Evolutionary conservation across 2,888 invertebrate species (phyloP).

Genomic region (Xanthorhoe spadicearia): DNA sequence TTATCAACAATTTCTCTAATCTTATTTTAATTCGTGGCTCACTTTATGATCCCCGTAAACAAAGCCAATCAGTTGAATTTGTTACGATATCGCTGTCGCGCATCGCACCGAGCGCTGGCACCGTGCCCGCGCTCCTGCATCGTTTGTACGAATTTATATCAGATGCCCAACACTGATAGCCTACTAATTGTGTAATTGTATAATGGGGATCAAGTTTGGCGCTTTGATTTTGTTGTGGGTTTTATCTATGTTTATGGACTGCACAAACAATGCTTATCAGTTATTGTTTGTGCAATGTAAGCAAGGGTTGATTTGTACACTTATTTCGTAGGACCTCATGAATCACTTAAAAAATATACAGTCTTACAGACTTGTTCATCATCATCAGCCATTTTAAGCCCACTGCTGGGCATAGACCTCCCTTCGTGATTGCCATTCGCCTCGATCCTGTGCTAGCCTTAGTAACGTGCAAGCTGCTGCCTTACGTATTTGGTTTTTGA

Average conservation of each 20-base stretch:
- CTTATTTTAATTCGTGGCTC: neutral
- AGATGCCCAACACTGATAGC: slow-evolving; percentile 56
- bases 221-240: slow-evolving; percentile 3
- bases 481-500: too few species aligned
- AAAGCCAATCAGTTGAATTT: slow-evolving; percentile 16
- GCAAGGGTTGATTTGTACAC: too few species aligned
- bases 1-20: too few species aligned
- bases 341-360: too few species aligned
- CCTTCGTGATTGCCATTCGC: too few species aligned
- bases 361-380: too few species aligned
- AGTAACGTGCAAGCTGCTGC: too few species aligned
- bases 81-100: slow-evolving; percentile 19
- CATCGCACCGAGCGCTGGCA: slow-evolving; percentile 44
- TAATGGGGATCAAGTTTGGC: slow-evolving; percentile 32
- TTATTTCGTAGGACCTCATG: too few species aligned
- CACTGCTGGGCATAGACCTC: too few species aligned
- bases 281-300: too few species aligned
- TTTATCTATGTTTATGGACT: neutral
- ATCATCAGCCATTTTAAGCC: too few species aligned
- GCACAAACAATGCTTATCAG: neutral
- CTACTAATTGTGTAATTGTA: slow-evolving; percentile 57
- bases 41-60: slow-evolving; percentile 7
- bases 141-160: slow-evolving; percentile 59
- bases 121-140: slow-evolving; percentile 47
- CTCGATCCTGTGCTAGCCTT: too few species aligned